phyloP scores from a whole-genome alignment of 2,113 vertebrate species.

The Callionymus lyra region DNA sequence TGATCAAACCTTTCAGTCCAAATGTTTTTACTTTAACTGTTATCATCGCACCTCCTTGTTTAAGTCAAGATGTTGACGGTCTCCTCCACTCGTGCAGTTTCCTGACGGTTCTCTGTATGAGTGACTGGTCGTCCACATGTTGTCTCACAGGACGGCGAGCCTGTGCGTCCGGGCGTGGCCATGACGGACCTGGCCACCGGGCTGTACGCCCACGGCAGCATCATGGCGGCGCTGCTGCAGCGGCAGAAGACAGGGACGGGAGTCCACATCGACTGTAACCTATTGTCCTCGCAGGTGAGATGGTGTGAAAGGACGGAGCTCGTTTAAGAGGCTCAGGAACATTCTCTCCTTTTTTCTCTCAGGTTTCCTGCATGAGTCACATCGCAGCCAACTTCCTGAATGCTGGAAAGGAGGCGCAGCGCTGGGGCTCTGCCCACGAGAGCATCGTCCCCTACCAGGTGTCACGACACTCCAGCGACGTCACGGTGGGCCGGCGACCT shows the following conservation, averaged over 20 bases:
- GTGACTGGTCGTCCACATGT: conserved; percentile 2
- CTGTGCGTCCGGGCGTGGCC: conserved; percentile 85
- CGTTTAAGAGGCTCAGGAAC: no score
- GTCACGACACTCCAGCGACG: not conserved
- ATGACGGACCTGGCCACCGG: conserved; percentile 95
- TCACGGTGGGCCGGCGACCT: not conserved
- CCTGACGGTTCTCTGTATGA: no score
- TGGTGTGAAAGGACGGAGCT: no score
- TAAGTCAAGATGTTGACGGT: no score
- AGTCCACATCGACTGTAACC: conserved; percentile 85
- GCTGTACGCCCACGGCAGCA: conserved; percentile 77
- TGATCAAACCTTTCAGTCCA: no score
- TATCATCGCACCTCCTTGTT: no score
- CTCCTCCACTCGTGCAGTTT: no score
- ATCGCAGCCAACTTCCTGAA: conserved; percentile 56
- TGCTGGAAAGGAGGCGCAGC: conserved; percentile 40
- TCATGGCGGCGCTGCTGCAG: conserved; percentile 88
- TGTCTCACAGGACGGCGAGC: conserved; percentile 74
- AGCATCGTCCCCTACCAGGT: conserved; percentile 64
- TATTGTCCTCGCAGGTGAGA: conserved; percentile 87
- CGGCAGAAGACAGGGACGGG: conserved; percentile 75
- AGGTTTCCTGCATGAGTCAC: conserved; percentile 69
- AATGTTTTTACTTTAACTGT: no score
- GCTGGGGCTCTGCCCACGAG: conserved; percentile 58
- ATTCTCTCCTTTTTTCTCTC: no score